These are phyloP conservation scores for Alentia gelatinosa DNA, from an alignment of 2,888 invertebrate genomes.

Conservation along the genomic window DNA sequence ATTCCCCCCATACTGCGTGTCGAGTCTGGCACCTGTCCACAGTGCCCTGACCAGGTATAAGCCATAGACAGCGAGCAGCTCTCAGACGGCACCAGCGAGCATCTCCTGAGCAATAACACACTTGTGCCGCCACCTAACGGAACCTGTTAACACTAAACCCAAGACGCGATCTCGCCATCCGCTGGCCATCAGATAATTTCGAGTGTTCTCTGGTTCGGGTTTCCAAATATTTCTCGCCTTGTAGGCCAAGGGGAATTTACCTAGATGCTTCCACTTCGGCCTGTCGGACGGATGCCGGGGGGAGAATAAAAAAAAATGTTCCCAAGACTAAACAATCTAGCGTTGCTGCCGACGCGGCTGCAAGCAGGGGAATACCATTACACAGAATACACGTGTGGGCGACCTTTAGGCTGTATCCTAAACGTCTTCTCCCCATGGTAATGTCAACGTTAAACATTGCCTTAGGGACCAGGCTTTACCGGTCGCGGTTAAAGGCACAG, in stretches of 20 bases:
- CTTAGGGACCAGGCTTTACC: neutral
- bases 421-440: neutral
- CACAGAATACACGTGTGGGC: neutral
- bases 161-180: neutral
- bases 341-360: neutral
- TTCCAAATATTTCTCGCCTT: neutral
- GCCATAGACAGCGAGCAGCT: too few species aligned
- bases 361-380: neutral
- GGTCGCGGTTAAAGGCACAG: neutral
- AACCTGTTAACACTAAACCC: constrained; percentile 1
- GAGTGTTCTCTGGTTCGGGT: neutral
- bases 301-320: neutral
- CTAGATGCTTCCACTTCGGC: neutral
- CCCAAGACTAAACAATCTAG: neutral
- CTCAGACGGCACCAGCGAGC: neutral
- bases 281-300: neutral
- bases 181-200: neutral
- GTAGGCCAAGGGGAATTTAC: neutral
- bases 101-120: neutral
- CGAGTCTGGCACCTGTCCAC: neutral
- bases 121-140: neutral
- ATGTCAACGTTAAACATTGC: neutral
- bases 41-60: too few species aligned
- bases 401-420: neutral
- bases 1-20: neutral